Evolutionary conservation across 2,113 vertebrate genomes (phyloP).

Genomic region (Corythornis madagascariensis): DNA sequence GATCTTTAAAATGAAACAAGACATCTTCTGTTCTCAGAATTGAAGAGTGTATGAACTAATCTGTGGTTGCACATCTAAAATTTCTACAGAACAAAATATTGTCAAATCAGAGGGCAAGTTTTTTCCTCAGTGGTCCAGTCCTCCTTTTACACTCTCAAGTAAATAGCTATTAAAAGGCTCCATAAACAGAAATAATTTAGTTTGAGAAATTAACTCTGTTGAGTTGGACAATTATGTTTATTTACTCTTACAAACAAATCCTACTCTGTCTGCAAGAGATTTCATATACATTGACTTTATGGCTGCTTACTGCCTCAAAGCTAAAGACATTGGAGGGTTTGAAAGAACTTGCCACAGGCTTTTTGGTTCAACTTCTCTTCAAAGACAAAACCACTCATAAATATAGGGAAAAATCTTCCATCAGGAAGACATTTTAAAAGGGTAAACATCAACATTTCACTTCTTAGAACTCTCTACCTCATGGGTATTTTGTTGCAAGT

Average conservation of each 20-base stretch:
- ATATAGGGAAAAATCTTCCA: not conserved
- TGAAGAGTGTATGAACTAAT: not conserved
- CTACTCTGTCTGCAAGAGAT: not conserved
- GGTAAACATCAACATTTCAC: conserved; percentile 34
- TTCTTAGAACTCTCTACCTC: conserved; percentile 4
- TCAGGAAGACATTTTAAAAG: conserved; percentile 22
- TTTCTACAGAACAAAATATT: not conserved
- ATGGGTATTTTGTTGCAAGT: conserved; percentile 36
- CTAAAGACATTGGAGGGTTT: not conserved
- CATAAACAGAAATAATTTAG: not conserved
- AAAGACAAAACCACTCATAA: not conserved
- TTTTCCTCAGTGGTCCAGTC: not conserved
- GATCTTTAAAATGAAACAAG: not conserved
- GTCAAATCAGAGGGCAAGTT: not conserved
- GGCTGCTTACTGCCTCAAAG: not conserved
- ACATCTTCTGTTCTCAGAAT: not conserved
- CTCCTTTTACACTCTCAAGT: not conserved
- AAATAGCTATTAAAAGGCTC: not conserved
- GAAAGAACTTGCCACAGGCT: not conserved
- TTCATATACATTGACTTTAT: not conserved
- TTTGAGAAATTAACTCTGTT: not conserved
- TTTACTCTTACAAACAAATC: not conserved
- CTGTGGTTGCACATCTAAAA: not conserved
- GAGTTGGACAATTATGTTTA: not conserved
- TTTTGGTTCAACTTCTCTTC: not conserved